A percentile compares a stretch with the other conserved stretches of the same genome.
These are phyloP conservation scores for Corythucha ciliata DNA, from an alignment of 2,888 invertebrate species.

Conservation along the genomic window DNA sequence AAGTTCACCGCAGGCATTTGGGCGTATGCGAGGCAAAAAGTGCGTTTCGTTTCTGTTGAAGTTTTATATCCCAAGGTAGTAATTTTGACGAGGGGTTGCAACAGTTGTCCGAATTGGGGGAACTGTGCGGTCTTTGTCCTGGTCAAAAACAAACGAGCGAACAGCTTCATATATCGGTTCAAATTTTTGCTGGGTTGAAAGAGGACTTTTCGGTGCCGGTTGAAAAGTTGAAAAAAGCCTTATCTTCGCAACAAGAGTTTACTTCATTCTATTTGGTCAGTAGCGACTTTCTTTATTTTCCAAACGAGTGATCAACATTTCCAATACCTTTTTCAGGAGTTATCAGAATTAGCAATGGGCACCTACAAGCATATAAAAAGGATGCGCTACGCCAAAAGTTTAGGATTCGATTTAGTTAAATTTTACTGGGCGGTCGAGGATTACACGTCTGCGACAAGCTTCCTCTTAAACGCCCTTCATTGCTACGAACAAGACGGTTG, in stretches of 20 bases:
- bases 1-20: constrained; percentile 76
- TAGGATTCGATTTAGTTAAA: constrained; percentile 79
- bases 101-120: constrained; percentile 73
- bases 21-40: constrained; percentile 82
- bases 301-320: background rate
- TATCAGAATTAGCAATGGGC: constrained; percentile 90
- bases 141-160: constrained; percentile 71
- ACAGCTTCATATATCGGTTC: constrained; percentile 82
- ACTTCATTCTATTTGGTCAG: constrained; percentile 74
- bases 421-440: constrained; percentile 82
- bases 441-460: constrained; percentile 80
- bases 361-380: constrained; percentile 90
- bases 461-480: constrained; percentile 74
- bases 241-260: constrained; percentile 81
- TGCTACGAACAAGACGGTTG: constrained; percentile 84
- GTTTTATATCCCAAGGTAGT: background rate
- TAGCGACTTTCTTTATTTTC: constrained; percentile 20
- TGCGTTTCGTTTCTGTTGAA: constrained; percentile 39
- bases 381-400: constrained; percentile 68
- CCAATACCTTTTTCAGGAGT: constrained; percentile 47
- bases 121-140: constrained; percentile 82
- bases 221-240: constrained; percentile 76
- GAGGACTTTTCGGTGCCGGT: constrained; percentile 56
- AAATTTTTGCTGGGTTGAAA: constrained; percentile 83
- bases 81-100: constrained; percentile 32